These are phyloP conservation scores for Brachyrhaphis roseni DNA, from an alignment of 2,797 vertebrate species.

Conservation along the genomic window DNA sequence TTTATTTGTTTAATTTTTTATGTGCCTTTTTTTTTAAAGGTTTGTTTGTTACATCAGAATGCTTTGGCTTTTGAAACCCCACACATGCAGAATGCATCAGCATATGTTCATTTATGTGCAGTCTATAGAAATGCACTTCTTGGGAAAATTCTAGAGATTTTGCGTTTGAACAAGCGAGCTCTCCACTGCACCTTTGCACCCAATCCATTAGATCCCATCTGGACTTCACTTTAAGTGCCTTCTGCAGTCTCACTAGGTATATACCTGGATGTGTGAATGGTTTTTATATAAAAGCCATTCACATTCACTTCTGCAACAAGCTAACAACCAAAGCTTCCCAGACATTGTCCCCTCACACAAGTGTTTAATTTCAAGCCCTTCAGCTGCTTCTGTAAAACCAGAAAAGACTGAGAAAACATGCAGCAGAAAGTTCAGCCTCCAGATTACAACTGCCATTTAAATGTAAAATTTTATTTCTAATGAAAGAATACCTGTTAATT, in stretches of 20 bases:
- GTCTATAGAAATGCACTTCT: not conserved
- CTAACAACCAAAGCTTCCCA: not conserved
- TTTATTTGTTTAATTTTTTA: slow-evolving; percentile 20
- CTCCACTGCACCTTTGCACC: not conserved
- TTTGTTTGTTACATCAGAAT: slow-evolving; percentile 24
- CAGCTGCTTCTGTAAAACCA: not conserved
- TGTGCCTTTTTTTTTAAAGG: not conserved
- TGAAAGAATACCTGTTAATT: not conserved
- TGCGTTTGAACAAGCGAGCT: not conserved
- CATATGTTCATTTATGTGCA: slow-evolving; percentile 18
- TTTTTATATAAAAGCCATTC: not conserved
- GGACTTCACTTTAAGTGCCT: not conserved
- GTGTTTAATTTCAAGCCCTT: not conserved
- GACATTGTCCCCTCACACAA: not conserved
- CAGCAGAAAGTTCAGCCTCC: not conserved
- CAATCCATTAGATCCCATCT: not conserved
- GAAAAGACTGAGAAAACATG: not conserved
- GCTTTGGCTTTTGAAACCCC: slow-evolving; percentile 22
- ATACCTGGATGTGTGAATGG: too few relatives aligned
- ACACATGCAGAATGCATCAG: slow-evolving; percentile 15
- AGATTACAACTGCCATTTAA: not conserved
- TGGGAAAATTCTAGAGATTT: not conserved
- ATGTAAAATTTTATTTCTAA: not conserved
- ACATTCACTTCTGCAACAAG: not conserved
- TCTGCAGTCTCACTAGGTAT: not conserved